Percentiles rank a stretch among this genome's conserved stretches.
Conservation (phyloP, 92 coral and sea anemone genomes). For the Micromussa lordhowensis region DNA sequence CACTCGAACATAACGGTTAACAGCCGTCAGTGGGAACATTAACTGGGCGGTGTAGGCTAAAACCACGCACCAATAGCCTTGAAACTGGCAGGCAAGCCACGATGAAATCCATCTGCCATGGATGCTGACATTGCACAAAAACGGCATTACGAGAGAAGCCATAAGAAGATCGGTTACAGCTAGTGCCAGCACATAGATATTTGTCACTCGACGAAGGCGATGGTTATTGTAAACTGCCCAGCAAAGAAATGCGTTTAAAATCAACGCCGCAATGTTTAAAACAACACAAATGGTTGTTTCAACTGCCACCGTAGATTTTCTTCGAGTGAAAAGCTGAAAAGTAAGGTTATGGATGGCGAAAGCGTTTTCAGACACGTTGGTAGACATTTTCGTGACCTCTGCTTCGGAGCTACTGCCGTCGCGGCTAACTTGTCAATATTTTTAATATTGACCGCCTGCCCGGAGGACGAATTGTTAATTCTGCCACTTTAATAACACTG, state of each 20-base stretch:
- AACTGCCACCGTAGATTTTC: background rate
- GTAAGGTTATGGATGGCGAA: background rate
- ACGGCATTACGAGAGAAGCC: slow-evolving; percentile 25
- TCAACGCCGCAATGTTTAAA: slow-evolving; percentile 14
- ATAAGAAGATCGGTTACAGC: slow-evolving; percentile 26
- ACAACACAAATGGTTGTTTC: slow-evolving; percentile 2
- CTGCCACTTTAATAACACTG: background rate
- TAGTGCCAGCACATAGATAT: slow-evolving; percentile 19
- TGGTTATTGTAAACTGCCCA: slow-evolving; percentile 27
- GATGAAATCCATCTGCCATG: slow-evolving; percentile 1
- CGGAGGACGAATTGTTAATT: background rate
- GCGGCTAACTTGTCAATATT: background rate
- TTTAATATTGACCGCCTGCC: background rate
- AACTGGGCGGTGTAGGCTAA: slow-evolving; percentile 33
- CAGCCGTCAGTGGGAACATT: slow-evolving; percentile 20
- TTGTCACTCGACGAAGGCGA: slow-evolving; percentile 39
- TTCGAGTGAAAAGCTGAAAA: slow-evolving; percentile 2
- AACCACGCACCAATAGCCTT: slow-evolving; percentile 7
- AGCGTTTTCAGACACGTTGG: background rate
- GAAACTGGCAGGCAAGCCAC: slow-evolving; percentile 16
- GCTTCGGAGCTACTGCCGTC: background rate
- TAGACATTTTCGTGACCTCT: background rate
- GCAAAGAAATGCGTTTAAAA: slow-evolving; percentile 14
- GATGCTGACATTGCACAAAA: background rate
- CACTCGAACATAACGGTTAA: slow-evolving; percentile 32